Evolutionary conservation across 2,113 vertebrate genomes (phyloP), one percentile per base, ranked within the genome.

Genomic region (Lethenteron reissneri): DNA sequence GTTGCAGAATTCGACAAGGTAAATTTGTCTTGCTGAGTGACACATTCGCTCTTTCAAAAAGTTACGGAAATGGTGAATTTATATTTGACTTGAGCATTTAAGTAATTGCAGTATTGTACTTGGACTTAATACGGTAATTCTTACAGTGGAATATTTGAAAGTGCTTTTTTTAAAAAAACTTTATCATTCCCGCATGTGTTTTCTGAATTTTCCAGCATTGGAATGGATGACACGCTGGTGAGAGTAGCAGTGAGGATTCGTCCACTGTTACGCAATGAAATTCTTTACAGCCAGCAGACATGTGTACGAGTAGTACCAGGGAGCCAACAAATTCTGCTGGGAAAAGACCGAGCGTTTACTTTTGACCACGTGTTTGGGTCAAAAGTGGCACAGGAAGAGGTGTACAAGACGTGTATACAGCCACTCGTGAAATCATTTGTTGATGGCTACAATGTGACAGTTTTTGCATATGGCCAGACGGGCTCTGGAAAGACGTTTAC

Each of bases 401-500:
- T 95, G 73, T 95, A 89, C 75, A 76, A 74, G 73, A 77, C 79
- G 56, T 89, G 89, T 75, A 82, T 96, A 71, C 85, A 82, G 72
- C 86, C 86, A 13, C 78, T 96, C 58, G 78, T 94, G 1, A 73
- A 77, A 74, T 83, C 85, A 25, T 79, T 92, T 75, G 72, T 85
- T 14, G 80, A 85, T 70, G 90, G 91, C 11, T 85, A 83, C 78
- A 95, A 95, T 13, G 87, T 85, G 58, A 92, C 90, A 0, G 86
- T 92, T 58, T 90, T 95, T 79, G 86, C 84, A 0, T 92, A 90
- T 8, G 91, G 91, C 75, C 89, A 95, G n/a, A 90, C 89, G 8
- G 88, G 88, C 12, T 92, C 90, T 57, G 88, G 91, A 70, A 95
- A 95, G 80, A 95, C 90, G 1, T 86, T 89, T 74, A 92, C 90